A percentile compares a stretch with the other conserved stretches of the same genome.
phyloP scores from a whole-genome alignment of 2,797 vertebrate species.

The Etheostoma nigrum region DNA sequence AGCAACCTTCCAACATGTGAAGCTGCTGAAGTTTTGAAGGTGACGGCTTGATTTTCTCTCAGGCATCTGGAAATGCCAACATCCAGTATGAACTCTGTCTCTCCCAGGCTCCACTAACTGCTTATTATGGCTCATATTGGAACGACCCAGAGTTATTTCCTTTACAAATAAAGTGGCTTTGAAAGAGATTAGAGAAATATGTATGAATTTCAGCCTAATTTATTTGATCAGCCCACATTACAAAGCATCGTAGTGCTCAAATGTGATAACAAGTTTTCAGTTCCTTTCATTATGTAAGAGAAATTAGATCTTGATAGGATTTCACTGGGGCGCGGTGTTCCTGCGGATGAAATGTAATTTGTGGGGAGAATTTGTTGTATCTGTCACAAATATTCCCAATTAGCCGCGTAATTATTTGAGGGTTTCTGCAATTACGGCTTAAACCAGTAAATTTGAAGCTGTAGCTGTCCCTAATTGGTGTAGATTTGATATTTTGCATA shows the following conservation, averaged over 20 bases:
- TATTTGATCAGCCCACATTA: constrained; percentile 99
- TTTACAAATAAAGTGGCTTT: constrained; percentile 93
- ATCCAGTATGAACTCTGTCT: constrained; percentile 44
- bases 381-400: constrained; percentile 99
- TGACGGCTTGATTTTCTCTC: constrained; percentile 58
- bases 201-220: constrained; percentile 98
- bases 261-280: constrained; percentile 98
- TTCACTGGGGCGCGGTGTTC: constrained; percentile 94
- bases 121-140: constrained; percentile 86
- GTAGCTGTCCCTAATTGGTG: constrained; percentile 98
- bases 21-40: constrained; percentile 71
- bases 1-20: constrained; percentile 14
- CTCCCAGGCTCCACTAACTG: constrained; percentile 56
- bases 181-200: constrained; percentile 94
- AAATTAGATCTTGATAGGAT: constrained; percentile 97
- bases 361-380: constrained; percentile 99
- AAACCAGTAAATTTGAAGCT: constrained; percentile 99
- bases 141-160: constrained; percentile 87
- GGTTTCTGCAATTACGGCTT: constrained; percentile 99
- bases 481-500: constrained; percentile 99
- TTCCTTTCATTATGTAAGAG: constrained; percentile 98
- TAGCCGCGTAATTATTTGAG: constrained; percentile 99
- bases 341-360: constrained; percentile 99
- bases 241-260: constrained; percentile 96
- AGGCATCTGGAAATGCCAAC: constrained; percentile 43